Evolutionary conservation across 1,140 invertebrate species (phyloP).

Genomic region (Globodera rostochiensis): DNA sequence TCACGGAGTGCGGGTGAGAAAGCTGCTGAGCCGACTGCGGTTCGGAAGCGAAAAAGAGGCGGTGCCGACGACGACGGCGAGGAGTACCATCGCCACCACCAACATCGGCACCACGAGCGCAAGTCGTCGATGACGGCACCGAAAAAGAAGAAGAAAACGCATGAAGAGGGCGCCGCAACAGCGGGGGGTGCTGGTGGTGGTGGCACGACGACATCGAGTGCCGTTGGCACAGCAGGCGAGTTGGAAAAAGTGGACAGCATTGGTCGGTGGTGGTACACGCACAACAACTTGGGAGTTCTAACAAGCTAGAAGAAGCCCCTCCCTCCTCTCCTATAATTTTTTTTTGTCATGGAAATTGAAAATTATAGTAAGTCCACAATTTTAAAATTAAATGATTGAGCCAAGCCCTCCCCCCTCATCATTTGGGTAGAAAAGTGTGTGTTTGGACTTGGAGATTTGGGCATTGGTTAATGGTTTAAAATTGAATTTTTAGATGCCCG

Average conservation of each 20-base stretch:
- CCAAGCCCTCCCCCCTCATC: background rate
- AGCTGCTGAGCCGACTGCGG: too few relatives aligned
- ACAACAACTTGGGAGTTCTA: background rate
- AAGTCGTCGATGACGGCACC: background rate
- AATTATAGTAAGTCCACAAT: too few relatives aligned
- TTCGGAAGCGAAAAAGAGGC: background rate
- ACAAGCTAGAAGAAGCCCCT: too few relatives aligned
- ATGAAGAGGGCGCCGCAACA: background rate
- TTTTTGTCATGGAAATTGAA: too few relatives aligned
- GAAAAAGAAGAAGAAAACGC: background rate
- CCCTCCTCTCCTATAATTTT: too few relatives aligned
- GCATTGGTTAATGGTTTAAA: background rate
- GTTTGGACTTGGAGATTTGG: background rate
- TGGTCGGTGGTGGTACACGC: background rate
- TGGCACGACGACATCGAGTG: background rate
- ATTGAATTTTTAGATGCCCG: too few relatives aligned
- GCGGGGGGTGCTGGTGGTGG: background rate
- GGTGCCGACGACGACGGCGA: background rate
- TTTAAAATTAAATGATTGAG: background rate
- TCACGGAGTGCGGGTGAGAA: background rate
- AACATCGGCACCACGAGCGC: background rate
- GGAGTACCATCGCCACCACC: background rate
- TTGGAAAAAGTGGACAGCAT: slow-evolving; percentile 8
- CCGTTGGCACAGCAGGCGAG: background rate
- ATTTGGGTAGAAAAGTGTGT: background rate